Evolutionary conservation across 2,797 vertebrate species (phyloP).

Genomic region (Leptodactylus fallax): DNA sequence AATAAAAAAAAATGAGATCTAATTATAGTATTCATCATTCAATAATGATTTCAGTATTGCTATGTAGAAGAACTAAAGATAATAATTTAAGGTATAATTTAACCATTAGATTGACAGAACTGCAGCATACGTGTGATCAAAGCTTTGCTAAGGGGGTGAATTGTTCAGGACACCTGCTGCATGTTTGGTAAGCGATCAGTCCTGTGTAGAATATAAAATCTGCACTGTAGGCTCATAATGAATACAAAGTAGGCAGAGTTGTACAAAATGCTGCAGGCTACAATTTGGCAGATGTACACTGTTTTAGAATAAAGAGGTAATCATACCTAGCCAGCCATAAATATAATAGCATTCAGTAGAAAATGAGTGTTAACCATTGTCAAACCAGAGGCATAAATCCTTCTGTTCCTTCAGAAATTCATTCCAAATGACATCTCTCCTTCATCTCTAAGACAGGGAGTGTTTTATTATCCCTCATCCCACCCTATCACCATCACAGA

Average conservation of each 20-base stretch:
- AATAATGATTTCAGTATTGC: neutral
- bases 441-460: conserved; percentile 21
- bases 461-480: conserved; percentile 43
- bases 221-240: conserved; percentile 48
- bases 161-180: conserved; percentile 46
- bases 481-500: conserved; percentile 69
- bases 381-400: conserved; percentile 25
- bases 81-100: neutral
- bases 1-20: neutral
- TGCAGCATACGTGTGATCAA: neutral
- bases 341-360: conserved; percentile 26
- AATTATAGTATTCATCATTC: neutral
- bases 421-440: conserved; percentile 41
- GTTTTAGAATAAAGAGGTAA: conserved; percentile 28
- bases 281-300: conserved; percentile 51
- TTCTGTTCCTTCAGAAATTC: conserved; percentile 34
- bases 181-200: conserved; percentile 41
- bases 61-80: too few relatives aligned
- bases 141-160: neutral
- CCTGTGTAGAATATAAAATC: conserved; percentile 47
- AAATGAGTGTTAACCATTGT: conserved; percentile 6
- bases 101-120: neutral
- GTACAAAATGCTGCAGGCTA: conserved; percentile 48
- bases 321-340: conserved; percentile 36
- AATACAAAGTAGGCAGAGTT: conserved; percentile 45